Evolutionary conservation across 2,888 invertebrate species (phyloP).

Genomic region (Mimas tiliae): DNA sequence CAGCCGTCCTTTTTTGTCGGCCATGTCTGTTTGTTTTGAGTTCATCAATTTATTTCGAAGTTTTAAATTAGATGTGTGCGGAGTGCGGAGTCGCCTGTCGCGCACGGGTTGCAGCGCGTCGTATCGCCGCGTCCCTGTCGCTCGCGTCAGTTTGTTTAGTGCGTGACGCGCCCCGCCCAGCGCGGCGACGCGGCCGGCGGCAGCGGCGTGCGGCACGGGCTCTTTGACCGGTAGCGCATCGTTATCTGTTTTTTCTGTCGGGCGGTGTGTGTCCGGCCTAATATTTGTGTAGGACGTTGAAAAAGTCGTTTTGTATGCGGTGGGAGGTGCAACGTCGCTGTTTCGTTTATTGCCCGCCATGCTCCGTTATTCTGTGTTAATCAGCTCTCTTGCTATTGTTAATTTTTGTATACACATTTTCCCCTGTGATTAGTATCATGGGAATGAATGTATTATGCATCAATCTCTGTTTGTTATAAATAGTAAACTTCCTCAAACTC

Average conservation of each 20-base stretch:
- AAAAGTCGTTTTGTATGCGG: conserved; percentile 73
- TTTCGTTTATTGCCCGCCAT: conserved; percentile 27
- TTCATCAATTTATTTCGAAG: conserved; percentile 81
- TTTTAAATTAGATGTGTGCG: conserved; percentile 78
- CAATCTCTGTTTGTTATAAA: background rate
- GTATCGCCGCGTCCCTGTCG: conserved; percentile 58
- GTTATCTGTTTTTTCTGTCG: conserved; percentile 77
- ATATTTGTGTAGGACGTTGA: conserved; percentile 77
- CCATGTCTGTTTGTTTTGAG: conserved; percentile 83
- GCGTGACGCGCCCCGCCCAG: conserved; percentile 82
- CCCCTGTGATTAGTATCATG: conserved; percentile 1
- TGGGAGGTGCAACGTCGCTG: conserved; percentile 57
- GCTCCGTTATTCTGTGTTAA: conserved; percentile 25
- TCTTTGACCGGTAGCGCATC: conserved; percentile 82
- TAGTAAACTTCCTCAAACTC: background rate
- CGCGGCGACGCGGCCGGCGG: conserved; percentile 35
- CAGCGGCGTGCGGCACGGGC: conserved; percentile 67
- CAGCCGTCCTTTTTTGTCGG: conserved; percentile 80
- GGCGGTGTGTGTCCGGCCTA: conserved; percentile 75
- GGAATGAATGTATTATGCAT: conserved; percentile 12
- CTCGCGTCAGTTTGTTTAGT: conserved; percentile 79
- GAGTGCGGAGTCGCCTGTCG: conserved; percentile 67
- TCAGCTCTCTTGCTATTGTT: conserved; percentile 22
- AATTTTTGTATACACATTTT: conserved; percentile 5
- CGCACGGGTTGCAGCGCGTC: conserved; percentile 26